Evolutionary conservation across 2,888 invertebrate species (phyloP).

Genomic region (Lithophane leautieri): DNA sequence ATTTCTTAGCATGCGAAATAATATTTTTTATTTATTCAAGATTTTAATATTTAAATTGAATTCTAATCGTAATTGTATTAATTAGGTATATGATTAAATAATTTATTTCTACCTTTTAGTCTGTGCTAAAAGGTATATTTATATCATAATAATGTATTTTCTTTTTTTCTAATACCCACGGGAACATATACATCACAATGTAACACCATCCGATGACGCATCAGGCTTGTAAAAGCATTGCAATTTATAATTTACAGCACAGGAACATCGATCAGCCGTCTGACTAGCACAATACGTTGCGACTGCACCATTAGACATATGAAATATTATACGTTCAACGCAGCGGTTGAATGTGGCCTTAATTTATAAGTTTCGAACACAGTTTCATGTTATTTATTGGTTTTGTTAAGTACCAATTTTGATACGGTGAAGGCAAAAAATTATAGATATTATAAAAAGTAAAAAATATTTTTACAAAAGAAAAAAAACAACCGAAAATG

Average conservation of each 20-base stretch:
- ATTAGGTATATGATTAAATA: no score
- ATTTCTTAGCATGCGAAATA: no score
- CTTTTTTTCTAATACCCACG: background rate
- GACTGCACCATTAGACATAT: slow-evolving; percentile 65
- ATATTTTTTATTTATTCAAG: no score
- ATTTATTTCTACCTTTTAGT: no score
- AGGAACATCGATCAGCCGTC: slow-evolving; percentile 56
- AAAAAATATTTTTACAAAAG: no score
- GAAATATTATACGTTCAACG: slow-evolving; percentile 68
- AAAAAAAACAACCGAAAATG: no score
- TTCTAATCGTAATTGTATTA: no score
- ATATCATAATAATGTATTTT: background rate
- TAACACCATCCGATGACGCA: slow-evolving; percentile 20
- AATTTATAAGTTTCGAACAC: slow-evolving; percentile 73
- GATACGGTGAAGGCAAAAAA: slow-evolving; percentile 4
- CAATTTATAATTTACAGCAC: slow-evolving; percentile 52
- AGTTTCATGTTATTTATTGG: slow-evolving; percentile 66
- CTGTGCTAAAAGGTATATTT: no score
- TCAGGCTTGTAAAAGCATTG: slow-evolving; percentile 41
- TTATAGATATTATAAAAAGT: background rate
- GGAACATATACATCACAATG: slow-evolving; percentile 8
- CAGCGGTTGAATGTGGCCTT: slow-evolving; percentile 51
- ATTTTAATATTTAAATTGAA: no score
- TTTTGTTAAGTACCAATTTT: slow-evolving; percentile 34
- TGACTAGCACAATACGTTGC: slow-evolving; percentile 56